Percentiles rank a stretch among this genome's conserved stretches.
Conservation (phyloP, 2,113 vertebrate species). For the Ranitomeya variabilis region DNA sequence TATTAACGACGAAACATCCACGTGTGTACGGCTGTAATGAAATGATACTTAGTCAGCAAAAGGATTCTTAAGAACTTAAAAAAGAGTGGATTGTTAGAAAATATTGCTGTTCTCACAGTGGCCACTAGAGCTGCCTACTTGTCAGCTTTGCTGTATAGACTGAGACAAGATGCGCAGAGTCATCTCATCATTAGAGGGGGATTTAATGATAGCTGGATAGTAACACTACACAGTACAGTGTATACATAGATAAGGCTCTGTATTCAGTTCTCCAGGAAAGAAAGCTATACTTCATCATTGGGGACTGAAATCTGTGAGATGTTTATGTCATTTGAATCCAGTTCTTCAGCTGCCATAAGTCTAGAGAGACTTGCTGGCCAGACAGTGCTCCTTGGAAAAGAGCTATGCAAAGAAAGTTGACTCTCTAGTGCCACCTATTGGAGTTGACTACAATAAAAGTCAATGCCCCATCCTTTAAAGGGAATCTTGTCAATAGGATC, state of each 20-base stretch:
- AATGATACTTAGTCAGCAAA: not conserved
- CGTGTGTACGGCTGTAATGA: not conserved
- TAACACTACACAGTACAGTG: not conserved
- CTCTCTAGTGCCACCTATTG: too few relatives aligned
- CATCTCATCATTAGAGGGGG: not conserved
- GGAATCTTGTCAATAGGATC: too few relatives aligned
- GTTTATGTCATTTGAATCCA: too few relatives aligned
- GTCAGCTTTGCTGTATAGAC: not conserved
- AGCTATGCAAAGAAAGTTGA: too few relatives aligned
- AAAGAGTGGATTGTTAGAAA: not conserved
- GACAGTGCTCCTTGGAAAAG: too few relatives aligned
- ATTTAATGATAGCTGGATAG: not conserved
- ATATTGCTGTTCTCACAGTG: not conserved
- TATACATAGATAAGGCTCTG: not conserved
- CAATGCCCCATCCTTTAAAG: too few relatives aligned
- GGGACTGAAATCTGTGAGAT: too few relatives aligned
- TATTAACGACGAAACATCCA: not conserved
- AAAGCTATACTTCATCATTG: too few relatives aligned
- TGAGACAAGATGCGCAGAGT: not conserved
- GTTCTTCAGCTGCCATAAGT: too few relatives aligned
- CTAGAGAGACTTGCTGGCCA: too few relatives aligned
- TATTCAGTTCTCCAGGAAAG: not conserved
- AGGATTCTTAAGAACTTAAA: not conserved
- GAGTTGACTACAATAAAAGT: too few relatives aligned
- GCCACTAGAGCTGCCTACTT: not conserved